phyloP scores from a whole-genome alignment of 1,140 invertebrate species.

The Drosophila bipectinata region DNA sequence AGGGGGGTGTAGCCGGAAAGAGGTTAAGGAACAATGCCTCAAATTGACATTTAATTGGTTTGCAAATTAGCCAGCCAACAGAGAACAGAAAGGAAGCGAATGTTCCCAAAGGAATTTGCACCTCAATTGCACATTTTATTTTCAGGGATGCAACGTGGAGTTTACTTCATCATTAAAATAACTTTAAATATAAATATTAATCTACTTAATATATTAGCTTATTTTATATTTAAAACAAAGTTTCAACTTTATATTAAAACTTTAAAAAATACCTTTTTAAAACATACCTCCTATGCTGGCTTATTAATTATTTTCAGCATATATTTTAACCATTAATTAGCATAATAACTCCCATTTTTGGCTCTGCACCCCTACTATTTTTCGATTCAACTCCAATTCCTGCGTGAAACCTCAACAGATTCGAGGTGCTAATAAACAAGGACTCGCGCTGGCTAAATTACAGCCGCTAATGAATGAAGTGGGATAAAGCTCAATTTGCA shows the following conservation, averaged over 20 bases:
- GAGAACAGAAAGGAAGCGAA: constrained; percentile 18
- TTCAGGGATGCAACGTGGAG: constrained; percentile 11
- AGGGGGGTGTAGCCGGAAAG: background rate
- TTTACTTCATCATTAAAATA: too few species aligned
- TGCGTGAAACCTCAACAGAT: constrained; percentile 24
- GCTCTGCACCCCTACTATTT: constrained; percentile 18
- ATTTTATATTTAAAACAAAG: too few species aligned
- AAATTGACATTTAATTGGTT: constrained; percentile 83
- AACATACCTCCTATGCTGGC: too few species aligned
- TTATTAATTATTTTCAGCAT: too few species aligned
- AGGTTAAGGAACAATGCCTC: constrained; percentile 67
- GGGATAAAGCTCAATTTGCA: constrained; percentile 82
- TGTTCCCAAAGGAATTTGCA: constrained; percentile 48
- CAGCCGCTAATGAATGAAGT: constrained; percentile 77
- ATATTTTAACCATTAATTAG: background rate
- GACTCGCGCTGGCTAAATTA: constrained; percentile 58
- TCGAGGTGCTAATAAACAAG: constrained; percentile 64
- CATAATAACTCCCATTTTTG: background rate
- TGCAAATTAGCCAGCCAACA: constrained; percentile 74
- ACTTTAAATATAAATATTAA: too few species aligned
- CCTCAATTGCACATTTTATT: constrained; percentile 21
- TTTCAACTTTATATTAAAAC: too few species aligned
- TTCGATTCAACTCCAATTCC: constrained; percentile 3
- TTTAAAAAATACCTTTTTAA: too few species aligned
- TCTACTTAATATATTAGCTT: too few species aligned